Percentiles rank a stretch among this genome's conserved stretches.
These are phyloP conservation scores for Planiliza haematocheilus DNA, from an alignment of 2,113 vertebrate species.

Conservation along the genomic window DNA sequence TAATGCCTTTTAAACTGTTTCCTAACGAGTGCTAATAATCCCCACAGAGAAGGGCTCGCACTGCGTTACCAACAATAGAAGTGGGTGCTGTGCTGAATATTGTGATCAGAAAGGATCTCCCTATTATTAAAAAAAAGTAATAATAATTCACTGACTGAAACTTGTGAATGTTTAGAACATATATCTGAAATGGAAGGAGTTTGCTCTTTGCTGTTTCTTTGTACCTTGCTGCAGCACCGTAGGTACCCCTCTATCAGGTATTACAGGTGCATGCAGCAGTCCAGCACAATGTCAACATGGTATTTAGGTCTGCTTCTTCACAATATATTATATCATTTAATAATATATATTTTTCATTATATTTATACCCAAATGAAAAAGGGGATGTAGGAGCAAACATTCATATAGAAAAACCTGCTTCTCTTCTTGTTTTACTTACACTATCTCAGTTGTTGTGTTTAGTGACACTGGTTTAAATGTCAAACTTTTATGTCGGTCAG, in stretches of 20 bases:
- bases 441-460: not conserved
- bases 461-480: conserved; percentile 22
- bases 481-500: conserved; percentile 44
- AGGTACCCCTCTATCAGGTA: conserved; percentile 10
- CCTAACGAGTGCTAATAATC: conserved; percentile 33
- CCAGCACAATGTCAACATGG: not conserved
- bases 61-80: conserved; percentile 11
- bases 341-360: not conserved
- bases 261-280: conserved; percentile 1
- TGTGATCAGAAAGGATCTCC: not conserved
- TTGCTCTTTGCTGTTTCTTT: conserved; percentile 16
- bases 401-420: conserved; percentile 13
- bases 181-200: conserved; percentile 16
- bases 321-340: no score
- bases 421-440: conserved; percentile 8
- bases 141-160: no score
- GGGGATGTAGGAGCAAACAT: conserved; percentile 29
- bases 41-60: conserved; percentile 26
- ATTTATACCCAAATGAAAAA: not conserved
- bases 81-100: not conserved
- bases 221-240: not conserved
- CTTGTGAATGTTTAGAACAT: conserved; percentile 18
- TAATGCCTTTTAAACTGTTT: conserved; percentile 19
- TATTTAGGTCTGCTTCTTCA: conserved; percentile 1
- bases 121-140: no score